These are phyloP conservation scores for Gymnothorax javanicus DNA, from an alignment of 2,797 vertebrate genomes.

Conservation along the genomic window DNA sequence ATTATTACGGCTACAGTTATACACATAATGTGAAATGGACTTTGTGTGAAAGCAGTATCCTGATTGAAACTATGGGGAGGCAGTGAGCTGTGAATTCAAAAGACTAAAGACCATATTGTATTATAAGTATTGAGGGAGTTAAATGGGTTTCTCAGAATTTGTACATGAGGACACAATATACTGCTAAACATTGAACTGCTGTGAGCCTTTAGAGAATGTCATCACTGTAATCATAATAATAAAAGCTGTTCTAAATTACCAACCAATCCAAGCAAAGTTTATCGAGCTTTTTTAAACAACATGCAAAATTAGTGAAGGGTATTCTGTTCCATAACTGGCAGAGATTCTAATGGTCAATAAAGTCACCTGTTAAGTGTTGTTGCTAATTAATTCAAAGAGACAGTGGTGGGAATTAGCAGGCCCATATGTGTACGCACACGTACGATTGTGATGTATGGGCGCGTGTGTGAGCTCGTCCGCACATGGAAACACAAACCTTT, in stretches of 20 bases:
- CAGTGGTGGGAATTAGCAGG: neutral
- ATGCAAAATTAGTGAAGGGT: neutral
- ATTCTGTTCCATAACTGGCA: neutral
- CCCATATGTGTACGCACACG: neutral
- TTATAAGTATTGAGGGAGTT: neutral
- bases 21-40: neutral
- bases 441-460: neutral
- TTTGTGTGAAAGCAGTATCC: neutral
- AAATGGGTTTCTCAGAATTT: neutral
- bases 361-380: neutral
- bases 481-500: neutral
- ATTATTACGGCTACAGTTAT: neutral
- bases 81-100: neutral
- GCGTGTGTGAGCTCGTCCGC: neutral
- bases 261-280: neutral
- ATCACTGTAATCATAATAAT: neutral
- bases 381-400: constrained; percentile 5
- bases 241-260: neutral
- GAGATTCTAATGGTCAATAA: neutral
- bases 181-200: neutral
- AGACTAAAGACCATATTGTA: neutral
- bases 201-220: neutral
- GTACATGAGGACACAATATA: neutral
- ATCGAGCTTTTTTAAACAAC: neutral
- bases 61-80: neutral